These are phyloP conservation scores for Choloepus hoffmanni DNA, from an alignment of 2,113 vertebrate species.

Conservation along the genomic window DNA sequence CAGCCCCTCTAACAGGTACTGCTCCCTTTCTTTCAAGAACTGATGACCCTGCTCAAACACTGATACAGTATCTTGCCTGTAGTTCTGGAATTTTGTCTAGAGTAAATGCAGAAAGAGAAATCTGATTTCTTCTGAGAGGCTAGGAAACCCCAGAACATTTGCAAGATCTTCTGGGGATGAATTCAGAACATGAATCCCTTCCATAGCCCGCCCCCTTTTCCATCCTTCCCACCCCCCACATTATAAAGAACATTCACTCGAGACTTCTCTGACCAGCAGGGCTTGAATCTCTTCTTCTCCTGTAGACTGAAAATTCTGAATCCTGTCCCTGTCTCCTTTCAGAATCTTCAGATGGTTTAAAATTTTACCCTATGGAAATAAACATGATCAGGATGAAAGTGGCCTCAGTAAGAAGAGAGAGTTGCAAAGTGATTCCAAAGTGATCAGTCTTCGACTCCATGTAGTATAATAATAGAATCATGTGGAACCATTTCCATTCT, in stretches of 20 bases:
- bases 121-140: not conserved
- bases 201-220: not conserved
- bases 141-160: not conserved
- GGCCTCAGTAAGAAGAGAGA: not conserved
- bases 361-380: conserved; percentile 59
- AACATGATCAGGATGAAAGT: not conserved
- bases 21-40: conserved; percentile 63
- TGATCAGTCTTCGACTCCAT: not conserved
- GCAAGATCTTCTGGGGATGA: not conserved
- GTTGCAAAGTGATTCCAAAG: not conserved
- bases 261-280: conserved; percentile 26
- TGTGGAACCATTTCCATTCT: not conserved
- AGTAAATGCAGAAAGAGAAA: conserved; percentile 14
- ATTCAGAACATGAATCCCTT: not conserved
- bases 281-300: conserved; percentile 53
- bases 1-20: not conserved
- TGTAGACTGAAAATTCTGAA: not conserved
- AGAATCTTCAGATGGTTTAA: conserved; percentile 62
- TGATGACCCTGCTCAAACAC: conserved; percentile 54
- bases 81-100: not conserved
- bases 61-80: not conserved
- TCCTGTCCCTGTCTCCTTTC: conserved; percentile 65
- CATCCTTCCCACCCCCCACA: not conserved
- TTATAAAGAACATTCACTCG: not conserved
- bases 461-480: not conserved